Conservation (phyloP, 2,888 invertebrate genomes). For the Andrena hattorfiana region DNA sequence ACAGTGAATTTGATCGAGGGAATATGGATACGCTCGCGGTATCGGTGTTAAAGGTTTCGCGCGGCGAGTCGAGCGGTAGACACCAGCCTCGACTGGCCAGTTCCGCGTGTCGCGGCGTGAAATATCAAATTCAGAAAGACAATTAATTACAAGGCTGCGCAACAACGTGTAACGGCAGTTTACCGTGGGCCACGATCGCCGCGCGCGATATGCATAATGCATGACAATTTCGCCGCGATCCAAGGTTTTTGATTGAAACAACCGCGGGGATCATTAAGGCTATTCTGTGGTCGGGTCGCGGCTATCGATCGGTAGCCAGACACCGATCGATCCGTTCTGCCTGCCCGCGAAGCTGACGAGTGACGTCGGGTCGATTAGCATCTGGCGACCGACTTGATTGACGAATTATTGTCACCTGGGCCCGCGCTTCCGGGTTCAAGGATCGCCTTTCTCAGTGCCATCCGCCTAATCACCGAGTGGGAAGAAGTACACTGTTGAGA, state of each 20-base stretch:
- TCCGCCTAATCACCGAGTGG: constrained; percentile 25
- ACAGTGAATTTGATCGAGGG: constrained; percentile 76
- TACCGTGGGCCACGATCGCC: constrained; percentile 17
- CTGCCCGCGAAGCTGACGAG: constrained; percentile 23
- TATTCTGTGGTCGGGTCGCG: constrained; percentile 35
- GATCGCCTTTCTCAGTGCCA: constrained; percentile 15
- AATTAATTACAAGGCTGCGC: constrained; percentile 61
- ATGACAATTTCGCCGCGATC: constrained; percentile 62
- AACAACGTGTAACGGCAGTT: constrained; percentile 41
- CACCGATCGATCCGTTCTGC: constrained; percentile 34
- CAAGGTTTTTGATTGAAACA: constrained; percentile 60
- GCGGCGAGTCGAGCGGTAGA: constrained; percentile 51
- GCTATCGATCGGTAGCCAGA: constrained; percentile 54
- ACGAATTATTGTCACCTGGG: constrained; percentile 55
- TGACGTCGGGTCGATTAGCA: constrained; percentile 60
- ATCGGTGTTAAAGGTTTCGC: constrained; percentile 65
- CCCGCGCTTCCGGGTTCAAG: constrained; percentile 51
- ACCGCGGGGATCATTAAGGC: constrained; percentile 52
- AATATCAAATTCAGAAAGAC: constrained; percentile 57
- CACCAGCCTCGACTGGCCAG: background rate
- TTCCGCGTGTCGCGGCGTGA: constrained; percentile 49
- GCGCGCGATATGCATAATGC: constrained; percentile 61
- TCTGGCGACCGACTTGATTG: constrained; percentile 37
- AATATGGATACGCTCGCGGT: constrained; percentile 63
- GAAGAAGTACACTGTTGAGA: background rate